Percentiles rank a stretch among this genome's conserved stretches.
Evolutionary conservation across 2,113 vertebrate species (phyloP).

Genomic region (Hystrix brachyura): DNA sequence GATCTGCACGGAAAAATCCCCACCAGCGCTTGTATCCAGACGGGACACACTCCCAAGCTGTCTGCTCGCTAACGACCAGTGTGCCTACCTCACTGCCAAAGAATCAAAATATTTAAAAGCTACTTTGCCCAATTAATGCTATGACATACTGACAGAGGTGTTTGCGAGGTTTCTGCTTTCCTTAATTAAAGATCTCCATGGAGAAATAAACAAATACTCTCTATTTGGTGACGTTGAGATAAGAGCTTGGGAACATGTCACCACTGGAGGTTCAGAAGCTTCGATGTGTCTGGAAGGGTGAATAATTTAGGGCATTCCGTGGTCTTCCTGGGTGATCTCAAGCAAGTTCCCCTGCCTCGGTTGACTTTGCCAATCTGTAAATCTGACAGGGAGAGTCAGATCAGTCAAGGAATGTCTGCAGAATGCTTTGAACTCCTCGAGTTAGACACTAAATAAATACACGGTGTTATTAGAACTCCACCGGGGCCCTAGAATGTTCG

Average conservation of each 20-base stretch:
- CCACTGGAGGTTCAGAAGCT: background rate
- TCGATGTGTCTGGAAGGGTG: background rate
- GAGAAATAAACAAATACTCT: constrained; percentile 65
- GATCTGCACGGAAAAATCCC: background rate
- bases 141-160: constrained; percentile 29
- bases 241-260: background rate
- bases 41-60: background rate
- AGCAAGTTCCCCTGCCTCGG: background rate
- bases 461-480: constrained; percentile 71
- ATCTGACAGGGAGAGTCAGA: constrained; percentile 65
- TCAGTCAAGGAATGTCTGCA: constrained; percentile 75
- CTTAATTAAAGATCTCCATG: constrained; percentile 73
- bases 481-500: constrained; percentile 56
- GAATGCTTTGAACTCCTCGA: constrained; percentile 77
- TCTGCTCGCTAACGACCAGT: background rate
- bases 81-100: background rate
- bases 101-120: constrained; percentile 56
- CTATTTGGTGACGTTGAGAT: background rate
- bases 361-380: constrained; percentile 59
- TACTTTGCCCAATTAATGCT: constrained; percentile 41
- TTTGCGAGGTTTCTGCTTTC: constrained; percentile 6
- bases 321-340: constrained; percentile 76
- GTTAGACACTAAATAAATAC: constrained; percentile 83
- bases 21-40: rapidly evolving
- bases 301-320: background rate